phyloP scores from a whole-genome alignment of 2,113 vertebrate genomes.

The Isichthys henryi region DNA sequence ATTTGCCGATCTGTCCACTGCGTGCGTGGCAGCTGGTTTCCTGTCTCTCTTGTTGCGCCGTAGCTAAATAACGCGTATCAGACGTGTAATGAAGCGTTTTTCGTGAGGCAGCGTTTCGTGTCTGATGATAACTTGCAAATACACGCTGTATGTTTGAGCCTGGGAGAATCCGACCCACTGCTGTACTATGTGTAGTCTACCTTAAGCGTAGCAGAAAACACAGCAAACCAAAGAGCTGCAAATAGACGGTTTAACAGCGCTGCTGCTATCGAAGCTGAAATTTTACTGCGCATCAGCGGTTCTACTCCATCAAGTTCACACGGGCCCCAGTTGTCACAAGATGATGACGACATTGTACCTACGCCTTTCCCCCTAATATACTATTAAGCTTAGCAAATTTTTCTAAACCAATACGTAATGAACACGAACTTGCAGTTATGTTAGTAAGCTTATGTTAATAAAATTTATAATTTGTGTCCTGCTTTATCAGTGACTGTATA shows the following conservation, averaged over 20 bases:
- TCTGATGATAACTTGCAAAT: background rate
- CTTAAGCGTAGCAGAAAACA: background rate
- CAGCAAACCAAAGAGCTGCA: background rate
- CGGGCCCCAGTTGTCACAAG: background rate
- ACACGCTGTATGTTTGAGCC: background rate
- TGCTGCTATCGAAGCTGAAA: background rate
- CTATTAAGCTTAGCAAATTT: background rate
- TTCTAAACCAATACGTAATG: background rate
- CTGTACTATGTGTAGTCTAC: background rate
- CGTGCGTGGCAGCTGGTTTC: background rate
- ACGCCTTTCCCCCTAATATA: background rate
- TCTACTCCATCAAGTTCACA: background rate
- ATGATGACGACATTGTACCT: background rate
- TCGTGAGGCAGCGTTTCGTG: background rate
- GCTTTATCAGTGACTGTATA: slow-evolving; percentile 28
- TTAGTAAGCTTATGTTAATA: background rate
- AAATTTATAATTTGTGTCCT: background rate
- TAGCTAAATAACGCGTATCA: background rate
- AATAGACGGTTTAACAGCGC: background rate
- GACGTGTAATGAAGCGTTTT: background rate
- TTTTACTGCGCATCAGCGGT: background rate
- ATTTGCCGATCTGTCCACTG: background rate
- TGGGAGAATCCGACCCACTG: background rate
- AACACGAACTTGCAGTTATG: background rate
- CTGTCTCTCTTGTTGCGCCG: background rate